Evolutionary conservation across 2,888 invertebrate species (phyloP), one percentile per base, ranked within the genome.

Genomic region (Drosophila lacicola): DNA sequence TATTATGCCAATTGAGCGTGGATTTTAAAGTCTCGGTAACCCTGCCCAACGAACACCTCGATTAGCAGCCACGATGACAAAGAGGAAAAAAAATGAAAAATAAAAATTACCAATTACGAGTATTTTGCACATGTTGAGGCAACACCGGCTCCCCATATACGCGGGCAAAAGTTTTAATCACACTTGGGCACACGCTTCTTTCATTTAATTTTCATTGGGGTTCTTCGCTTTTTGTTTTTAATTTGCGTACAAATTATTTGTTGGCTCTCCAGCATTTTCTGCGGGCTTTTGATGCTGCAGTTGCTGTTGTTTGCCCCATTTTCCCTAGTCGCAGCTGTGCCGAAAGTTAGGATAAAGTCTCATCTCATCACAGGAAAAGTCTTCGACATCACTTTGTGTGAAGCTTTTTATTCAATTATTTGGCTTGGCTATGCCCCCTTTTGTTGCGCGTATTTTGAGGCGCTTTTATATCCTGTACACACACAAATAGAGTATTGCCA

Each of bases 171-270:
- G 85, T 85, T 85, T 89, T 85, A 85, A 89, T 85, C 84, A 87
- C 87, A 85, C 84, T 83, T 84, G 75, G 78, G 78, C 76, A 71
- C 76, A 71, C 82, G 82, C 80, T 80, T 69, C 72, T 72, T 76
- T 74, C 84, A 74, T 89, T 85, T 74, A 74, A 86, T 86, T 86
- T 75, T 69, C 76, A 62, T 70, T 79, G 57, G 56, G 66, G 64
- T 50, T 67, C 63, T 42, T n/a, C 41, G 21, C 25, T 61, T 67
- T 67, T 78, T 71, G 65, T 67, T 83, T 83, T 88, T 88, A 84
- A 88, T 88, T 84, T 84, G 83, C 87, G 81, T 83, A 78, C 72
- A 87, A 87, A 88, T 82, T 82, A 87, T 83, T 74, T 75, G 81
- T 57, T 64, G 73, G 66, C 68, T 71, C 71, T 64, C 4, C 50